Percentiles rank a stretch among this genome's conserved stretches.
Conservation (phyloP, 2,888 invertebrate genomes). For the Nymphalis urticae region DNA sequence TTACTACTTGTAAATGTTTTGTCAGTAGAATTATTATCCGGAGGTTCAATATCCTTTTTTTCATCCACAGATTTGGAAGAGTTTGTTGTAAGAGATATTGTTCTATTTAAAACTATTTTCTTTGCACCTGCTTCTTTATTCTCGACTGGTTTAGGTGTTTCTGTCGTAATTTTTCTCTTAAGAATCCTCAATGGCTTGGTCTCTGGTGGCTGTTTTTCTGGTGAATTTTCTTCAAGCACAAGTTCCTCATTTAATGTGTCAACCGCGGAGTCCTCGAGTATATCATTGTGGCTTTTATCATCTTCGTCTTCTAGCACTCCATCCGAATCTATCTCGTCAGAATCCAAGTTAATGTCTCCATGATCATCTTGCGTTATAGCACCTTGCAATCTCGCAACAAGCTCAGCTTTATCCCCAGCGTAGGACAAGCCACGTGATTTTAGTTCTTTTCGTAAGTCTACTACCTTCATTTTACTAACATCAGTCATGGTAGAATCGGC, state of each 20-base stretch:
- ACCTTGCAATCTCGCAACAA: conserved; percentile 87
- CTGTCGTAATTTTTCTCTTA: conserved; percentile 63
- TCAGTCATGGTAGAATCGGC: conserved; percentile 55
- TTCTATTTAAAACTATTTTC: conserved; percentile 84
- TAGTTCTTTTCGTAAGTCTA: conserved; percentile 91
- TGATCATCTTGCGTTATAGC: conserved; percentile 73
- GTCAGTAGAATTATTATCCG: conserved; percentile 46
- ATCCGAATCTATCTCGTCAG: conserved; percentile 79
- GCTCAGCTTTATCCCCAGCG: conserved; percentile 90
- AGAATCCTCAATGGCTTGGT: conserved; percentile 58
- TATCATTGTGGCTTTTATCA: conserved; percentile 72
- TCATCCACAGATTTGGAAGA: conserved; percentile 49
- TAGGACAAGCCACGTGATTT: conserved; percentile 88
- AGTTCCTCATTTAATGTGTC: conserved; percentile 71
- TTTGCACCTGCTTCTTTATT: conserved; percentile 75
- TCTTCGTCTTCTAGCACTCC: conserved; percentile 80
- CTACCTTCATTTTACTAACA: conserved; percentile 84
- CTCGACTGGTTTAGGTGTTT: conserved; percentile 48
- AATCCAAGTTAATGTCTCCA: conserved; percentile 71
- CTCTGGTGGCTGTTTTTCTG: conserved; percentile 49
- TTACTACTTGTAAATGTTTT: conserved; percentile 48
- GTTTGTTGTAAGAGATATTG: conserved; percentile 55
- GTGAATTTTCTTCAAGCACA: conserved; percentile 50
- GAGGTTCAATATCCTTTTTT: conserved; percentile 43
- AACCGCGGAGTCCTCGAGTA: conserved; percentile 65